Percentiles rank a stretch among this genome's conserved stretches.
phyloP scores from a whole-genome alignment of 23 tunicate species.

The Halocynthia aurantium region DNA sequence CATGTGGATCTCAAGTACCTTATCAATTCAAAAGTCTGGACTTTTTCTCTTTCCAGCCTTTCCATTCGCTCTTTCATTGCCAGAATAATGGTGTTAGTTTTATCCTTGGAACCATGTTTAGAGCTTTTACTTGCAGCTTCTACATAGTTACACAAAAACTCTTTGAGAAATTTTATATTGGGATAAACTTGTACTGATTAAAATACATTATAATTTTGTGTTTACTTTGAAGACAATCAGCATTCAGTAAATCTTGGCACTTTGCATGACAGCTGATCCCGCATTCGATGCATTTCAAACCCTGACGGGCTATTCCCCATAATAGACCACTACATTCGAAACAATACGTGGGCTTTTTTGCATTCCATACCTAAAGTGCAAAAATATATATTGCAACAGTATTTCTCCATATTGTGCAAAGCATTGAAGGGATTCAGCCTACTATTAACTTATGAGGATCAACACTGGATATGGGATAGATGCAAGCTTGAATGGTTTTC shows the following conservation, averaged over 20 bases:
- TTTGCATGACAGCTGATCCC: slow-evolving; percentile 88
- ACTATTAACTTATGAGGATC: slow-evolving; percentile 73
- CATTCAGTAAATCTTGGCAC: slow-evolving; percentile 79
- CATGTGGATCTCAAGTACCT: neutral
- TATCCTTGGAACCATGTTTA: slow-evolving; percentile 52
- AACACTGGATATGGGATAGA: slow-evolving; percentile 81
- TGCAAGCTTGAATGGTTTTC: slow-evolving; percentile 81
- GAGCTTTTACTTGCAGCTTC: slow-evolving; percentile 78
- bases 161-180: neutral
- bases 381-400: neutral
- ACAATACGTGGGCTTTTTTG: slow-evolving; percentile 76
- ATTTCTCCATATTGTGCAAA: neutral
- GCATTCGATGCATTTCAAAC: slow-evolving; percentile 64
- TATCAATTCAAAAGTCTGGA: slow-evolving; percentile 23
- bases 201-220: neutral
- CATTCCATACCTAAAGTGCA: slow-evolving; percentile 51
- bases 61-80: slow-evolving; percentile 67
- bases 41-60: slow-evolving; percentile 27
- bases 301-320: slow-evolving; percentile 95
- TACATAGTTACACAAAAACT: neutral
- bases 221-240: slow-evolving; percentile 86
- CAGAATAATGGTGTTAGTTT: slow-evolving; percentile 53
- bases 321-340: slow-evolving; percentile 73
- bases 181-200: neutral
- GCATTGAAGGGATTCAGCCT: neutral